Conservation (phyloP, 2,113 vertebrate species). For the Poeciliopsis prolifica region DNA sequence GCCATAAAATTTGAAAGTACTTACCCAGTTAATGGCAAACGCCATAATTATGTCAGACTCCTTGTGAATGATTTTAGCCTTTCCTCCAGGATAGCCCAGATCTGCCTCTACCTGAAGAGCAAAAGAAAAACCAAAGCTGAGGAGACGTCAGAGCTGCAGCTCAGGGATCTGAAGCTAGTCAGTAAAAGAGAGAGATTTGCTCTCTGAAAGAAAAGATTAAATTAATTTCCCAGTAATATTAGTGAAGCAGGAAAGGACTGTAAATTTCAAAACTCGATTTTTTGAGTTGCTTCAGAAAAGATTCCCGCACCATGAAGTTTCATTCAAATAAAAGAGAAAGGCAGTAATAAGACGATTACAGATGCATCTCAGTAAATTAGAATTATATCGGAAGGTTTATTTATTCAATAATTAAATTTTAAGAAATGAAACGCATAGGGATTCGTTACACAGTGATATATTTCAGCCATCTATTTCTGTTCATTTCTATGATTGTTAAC, state of each 20-base stretch:
- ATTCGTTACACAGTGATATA: no score
- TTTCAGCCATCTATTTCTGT: no score
- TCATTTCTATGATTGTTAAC: not conserved
- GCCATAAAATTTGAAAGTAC: not conserved
- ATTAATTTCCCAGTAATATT: not conserved
- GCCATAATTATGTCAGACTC: slow-evolving; percentile 99
- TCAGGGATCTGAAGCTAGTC: not conserved
- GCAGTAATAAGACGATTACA: not conserved
- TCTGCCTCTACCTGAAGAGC: slow-evolving; percentile 94
- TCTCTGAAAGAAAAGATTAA: not conserved
- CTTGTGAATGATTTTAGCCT: slow-evolving; percentile 97
- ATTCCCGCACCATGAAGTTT: not conserved
- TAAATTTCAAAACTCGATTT: not conserved
- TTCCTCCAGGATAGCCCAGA: slow-evolving; percentile 95
- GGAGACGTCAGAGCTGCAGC: not conserved
- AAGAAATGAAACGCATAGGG: not conserved
- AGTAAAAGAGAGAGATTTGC: not conserved
- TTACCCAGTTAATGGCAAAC: slow-evolving; percentile 96
- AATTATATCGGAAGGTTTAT: not conserved
- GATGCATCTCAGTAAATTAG: not conserved
- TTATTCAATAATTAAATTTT: not conserved
- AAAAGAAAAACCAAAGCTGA: slow-evolving; percentile 16
- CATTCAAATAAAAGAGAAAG: not conserved
- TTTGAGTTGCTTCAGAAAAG: not conserved
- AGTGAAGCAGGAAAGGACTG: not conserved